phyloP scores from a whole-genome alignment of 1,140 invertebrate species.

The Medauroidea extradentata region DNA sequence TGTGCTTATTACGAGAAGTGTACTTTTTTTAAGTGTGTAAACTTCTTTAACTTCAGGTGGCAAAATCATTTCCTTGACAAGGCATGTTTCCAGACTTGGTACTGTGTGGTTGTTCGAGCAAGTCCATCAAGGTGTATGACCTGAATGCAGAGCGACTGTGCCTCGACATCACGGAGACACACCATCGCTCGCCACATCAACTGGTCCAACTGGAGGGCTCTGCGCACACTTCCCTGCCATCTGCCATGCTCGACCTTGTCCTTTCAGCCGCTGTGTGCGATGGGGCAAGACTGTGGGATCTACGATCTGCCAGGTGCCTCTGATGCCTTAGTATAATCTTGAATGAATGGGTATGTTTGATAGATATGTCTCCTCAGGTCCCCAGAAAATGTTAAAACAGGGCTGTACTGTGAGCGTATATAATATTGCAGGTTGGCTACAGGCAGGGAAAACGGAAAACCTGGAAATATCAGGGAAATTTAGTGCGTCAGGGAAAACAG shows the following conservation, averaged over 20 bases:
- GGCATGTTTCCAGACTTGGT: background rate
- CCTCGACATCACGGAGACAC: background rate
- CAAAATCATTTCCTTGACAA: background rate
- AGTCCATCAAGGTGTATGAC: slow-evolving; percentile 8
- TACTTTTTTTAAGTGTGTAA: too few relatives aligned
- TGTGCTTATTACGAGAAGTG: too few relatives aligned
- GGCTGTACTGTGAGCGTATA: too few relatives aligned
- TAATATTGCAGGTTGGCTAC: too few relatives aligned
- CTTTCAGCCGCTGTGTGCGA: slow-evolving; percentile 5
- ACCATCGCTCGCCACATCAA: slow-evolving; percentile 5
- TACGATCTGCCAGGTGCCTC: slow-evolving; percentile 8
- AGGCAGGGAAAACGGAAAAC: too few relatives aligned
- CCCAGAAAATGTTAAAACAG: too few relatives aligned
- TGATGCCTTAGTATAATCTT: too few relatives aligned
- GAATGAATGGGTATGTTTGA: too few relatives aligned
- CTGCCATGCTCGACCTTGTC: slow-evolving; percentile 8
- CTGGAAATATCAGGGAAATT: too few relatives aligned
- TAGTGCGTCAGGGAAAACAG: too few relatives aligned
- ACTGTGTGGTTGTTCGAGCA: slow-evolving; percentile 10
- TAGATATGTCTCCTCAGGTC: too few relatives aligned
- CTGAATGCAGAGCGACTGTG: slow-evolving; percentile 2
- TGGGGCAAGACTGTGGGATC: slow-evolving; percentile 10
- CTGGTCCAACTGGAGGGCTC: slow-evolving; percentile 5
- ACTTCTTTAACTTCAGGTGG: too few relatives aligned
- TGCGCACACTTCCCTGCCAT: background rate